Base-by-base conservation (phyloP, 2,888 invertebrate species). In the Heterodera filipjevi region DNA sequence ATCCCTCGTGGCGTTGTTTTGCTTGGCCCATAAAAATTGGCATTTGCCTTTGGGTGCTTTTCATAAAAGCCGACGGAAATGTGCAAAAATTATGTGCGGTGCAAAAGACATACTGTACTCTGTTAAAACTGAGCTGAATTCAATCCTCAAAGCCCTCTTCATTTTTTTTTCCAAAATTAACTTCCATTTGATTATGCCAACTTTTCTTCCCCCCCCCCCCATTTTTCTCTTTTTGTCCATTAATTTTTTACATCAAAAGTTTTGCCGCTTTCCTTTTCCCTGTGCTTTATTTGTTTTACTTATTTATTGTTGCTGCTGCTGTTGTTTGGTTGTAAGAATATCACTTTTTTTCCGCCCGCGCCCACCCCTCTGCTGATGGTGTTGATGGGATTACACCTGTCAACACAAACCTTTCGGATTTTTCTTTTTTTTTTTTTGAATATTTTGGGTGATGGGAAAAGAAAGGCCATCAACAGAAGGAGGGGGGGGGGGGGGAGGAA, bases 371-470 rank as follows among this genome's bases (percentile, higher is more conserved):
- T 39, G 39, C 39, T 12, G 39, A 12, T 19, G 53, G 53, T 19
- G 53, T 19, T 53, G 53, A 53, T 53, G 53, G 53, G 19, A 53
- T 53, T 53, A 53, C 53, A 53, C 53, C 53, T 53, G 53, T 53
- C 53, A 53, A 53, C 14, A 53, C 53, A 53, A 39, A 53, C 16
- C 19, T 19, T 12, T 16, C 53, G 53, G 53, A 53, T 53, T 53
- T 53, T 53, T 22, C 19, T 19, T 5, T 19, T 19, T 53, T 53
- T 53, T 53, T 53, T 53, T n/a, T n/a, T n/a, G n/a, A n/a, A n/a
- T n/a, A n/a, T n/a, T n/a, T n/a, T n/a, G 53, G 27, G 59, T n/a
- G 59, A 5, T 59, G 27, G 22, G 27, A 27, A n/a, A 27, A n/a
- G 59, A 22, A 19, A 19, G 59, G 59, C 2, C n/a, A 2, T 59